Base-by-base conservation (phyloP, 1,140 invertebrate genomes). In the Melitaea cinxia region DNA sequence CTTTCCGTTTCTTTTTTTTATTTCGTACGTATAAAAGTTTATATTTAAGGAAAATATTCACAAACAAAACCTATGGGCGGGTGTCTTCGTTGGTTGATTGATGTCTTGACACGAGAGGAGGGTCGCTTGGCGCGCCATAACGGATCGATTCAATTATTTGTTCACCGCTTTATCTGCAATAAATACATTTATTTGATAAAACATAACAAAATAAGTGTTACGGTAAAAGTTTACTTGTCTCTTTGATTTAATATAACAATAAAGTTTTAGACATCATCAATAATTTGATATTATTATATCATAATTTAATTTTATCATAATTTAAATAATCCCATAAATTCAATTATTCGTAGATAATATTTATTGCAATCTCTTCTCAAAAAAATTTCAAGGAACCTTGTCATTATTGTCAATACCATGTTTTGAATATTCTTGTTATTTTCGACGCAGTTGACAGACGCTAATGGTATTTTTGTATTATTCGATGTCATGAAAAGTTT, bases 391-490 rank as follows among this genome's bases (percentile, higher is more conserved):
- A 39, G 15, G 1, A 39, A 39, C 15, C 15, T 39, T 12, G 35
- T 39, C 6, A 39, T 14, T 47, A 23, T 12, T 47, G 17, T 17
- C 9, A 47, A 23, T 23, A 26, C 21, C 55, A 59, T 57, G 23
- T 33, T 49, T 33, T 30, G 28, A 7, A 42, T 80, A 17, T 42
- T 42, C 15, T 17, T 17, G 19, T 47, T 47, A 47, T 47, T 47
- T 47, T 23, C 17, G 42, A 12, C 21, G 42, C 10, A 23, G 42
- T 47, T 80, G 82, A 85, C 68, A 58, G 78, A 81, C 65, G 68
- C 65, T 82, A 80, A 80, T 81, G 73, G 80, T 82, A 82, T 83
- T 83, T 80, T 65, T 76, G 75, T 82, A 77, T 73, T 86, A 83
- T 82, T n/a, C 72, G 73, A 73, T 78, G 75, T 80, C 72, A 64